These are phyloP conservation scores for Diprion similis DNA, from an alignment of 1,140 invertebrate genomes.

Conservation along the genomic window DNA sequence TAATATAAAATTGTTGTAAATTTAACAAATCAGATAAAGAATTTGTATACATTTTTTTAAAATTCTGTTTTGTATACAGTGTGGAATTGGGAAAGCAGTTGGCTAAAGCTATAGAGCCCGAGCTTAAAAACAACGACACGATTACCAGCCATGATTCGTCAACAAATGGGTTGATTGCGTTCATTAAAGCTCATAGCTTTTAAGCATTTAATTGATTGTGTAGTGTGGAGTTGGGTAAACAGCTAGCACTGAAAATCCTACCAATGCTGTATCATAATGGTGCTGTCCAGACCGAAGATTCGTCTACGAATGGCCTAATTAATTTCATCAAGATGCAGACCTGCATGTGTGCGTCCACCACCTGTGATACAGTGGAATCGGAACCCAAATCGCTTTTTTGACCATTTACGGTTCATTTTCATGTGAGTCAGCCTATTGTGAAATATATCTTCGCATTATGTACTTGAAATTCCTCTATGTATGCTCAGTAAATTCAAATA, in stretches of 20 bases:
- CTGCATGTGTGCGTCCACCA: slow-evolving; percentile 21
- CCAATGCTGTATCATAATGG: slow-evolving; percentile 55
- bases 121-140: slow-evolving; percentile 74
- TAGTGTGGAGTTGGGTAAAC: slow-evolving; percentile 12
- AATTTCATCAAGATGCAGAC: slow-evolving; percentile 84
- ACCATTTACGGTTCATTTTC: slow-evolving; percentile 8
- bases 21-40: slow-evolving; percentile 19
- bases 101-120: slow-evolving; percentile 96
- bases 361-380: neutral
- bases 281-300: slow-evolving; percentile 78
- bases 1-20: slow-evolving; percentile 18
- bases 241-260: slow-evolving; percentile 11
- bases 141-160: slow-evolving; percentile 77
- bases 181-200: slow-evolving; percentile 69
- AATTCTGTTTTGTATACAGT: slow-evolving; percentile 57
- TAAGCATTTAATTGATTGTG: slow-evolving; percentile 28
- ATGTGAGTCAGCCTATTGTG: neutral
- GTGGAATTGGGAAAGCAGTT: slow-evolving; percentile 98
- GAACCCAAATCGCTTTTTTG: slow-evolving; percentile 3
- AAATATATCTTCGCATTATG: neutral
- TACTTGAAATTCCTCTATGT: neutral
- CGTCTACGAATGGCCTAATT: slow-evolving; percentile 94
- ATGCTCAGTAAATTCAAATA: neutral
- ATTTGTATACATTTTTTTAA: slow-evolving; percentile 24
- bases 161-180: slow-evolving; percentile 86